Percentiles rank a stretch among this genome's conserved stretches.
phyloP scores from a whole-genome alignment of 1,140 invertebrate genomes.

The Drosophila kanapiae region DNA sequence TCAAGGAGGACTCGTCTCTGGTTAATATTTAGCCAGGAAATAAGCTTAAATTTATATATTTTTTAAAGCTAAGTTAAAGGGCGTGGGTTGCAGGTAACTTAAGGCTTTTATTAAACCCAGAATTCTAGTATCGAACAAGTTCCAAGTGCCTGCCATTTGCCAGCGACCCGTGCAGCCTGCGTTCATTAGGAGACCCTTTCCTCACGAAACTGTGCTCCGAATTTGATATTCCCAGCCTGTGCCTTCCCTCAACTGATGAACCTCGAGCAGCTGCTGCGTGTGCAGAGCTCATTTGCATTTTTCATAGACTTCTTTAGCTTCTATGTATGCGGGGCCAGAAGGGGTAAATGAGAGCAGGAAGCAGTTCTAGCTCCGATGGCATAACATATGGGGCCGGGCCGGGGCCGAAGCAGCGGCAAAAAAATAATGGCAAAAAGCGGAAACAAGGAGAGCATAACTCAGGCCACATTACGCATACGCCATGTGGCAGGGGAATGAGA shows the following conservation, averaged over 20 bases:
- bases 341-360: slow-evolving; percentile 3
- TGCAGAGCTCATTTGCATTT: slow-evolving; percentile 72
- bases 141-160: not conserved
- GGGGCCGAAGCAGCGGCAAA: slow-evolving; percentile 13
- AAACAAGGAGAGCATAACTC: slow-evolving; percentile 36
- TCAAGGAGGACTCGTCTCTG: not conserved
- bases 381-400: slow-evolving; percentile 47
- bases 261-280: slow-evolving; percentile 53
- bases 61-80: not conserved
- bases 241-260: slow-evolving; percentile 21
- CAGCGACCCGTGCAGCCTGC: not conserved
- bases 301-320: slow-evolving; percentile 20
- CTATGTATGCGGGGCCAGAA: not conserved
- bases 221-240: slow-evolving; percentile 34
- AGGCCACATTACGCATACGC: slow-evolving; percentile 42
- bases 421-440: no score
- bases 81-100: not conserved
- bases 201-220: not conserved
- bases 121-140: not conserved
- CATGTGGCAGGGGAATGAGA: slow-evolving; percentile 8
- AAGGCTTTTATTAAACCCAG: no score
- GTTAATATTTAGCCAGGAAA: not conserved
- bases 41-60: not conserved
- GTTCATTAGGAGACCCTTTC: slow-evolving; percentile 19
- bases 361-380: slow-evolving; percentile 1